These are phyloP conservation scores for Caenorhabditis tropicalis DNA, from an alignment of 1,140 invertebrate genomes.

Conservation along the genomic window DNA sequence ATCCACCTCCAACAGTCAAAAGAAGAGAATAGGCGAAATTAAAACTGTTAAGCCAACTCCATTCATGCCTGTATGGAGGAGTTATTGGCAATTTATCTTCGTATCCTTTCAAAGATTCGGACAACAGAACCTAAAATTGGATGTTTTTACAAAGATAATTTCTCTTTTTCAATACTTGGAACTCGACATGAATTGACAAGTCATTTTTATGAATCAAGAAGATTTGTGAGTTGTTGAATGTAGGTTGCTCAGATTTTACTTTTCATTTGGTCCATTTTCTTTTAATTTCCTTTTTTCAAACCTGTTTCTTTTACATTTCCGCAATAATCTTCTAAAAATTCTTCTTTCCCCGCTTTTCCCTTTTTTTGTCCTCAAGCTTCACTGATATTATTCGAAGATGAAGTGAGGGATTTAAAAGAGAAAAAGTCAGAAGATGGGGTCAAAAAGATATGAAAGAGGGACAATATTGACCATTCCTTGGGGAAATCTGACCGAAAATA, in stretches of 20 bases:
- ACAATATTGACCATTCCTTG: slow-evolving; percentile 21
- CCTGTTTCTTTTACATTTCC: background rate
- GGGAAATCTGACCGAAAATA: slow-evolving; percentile 34
- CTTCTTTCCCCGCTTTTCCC: background rate
- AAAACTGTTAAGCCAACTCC: slow-evolving; percentile 52
- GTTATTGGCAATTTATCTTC: slow-evolving; percentile 51
- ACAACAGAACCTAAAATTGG: slow-evolving; percentile 51
- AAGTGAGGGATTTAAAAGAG: background rate
- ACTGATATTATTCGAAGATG: slow-evolving; percentile 20
- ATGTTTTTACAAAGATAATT: too few species aligned
- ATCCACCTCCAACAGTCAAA: slow-evolving; percentile 52
- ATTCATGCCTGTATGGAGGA: slow-evolving; percentile 38
- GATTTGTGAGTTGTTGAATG: too few species aligned
- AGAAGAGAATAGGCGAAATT: slow-evolving; percentile 57
- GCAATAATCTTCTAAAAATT: background rate
- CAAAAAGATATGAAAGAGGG: slow-evolving; percentile 10
- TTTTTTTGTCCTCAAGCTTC: background rate
- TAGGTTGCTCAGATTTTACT: too few species aligned
- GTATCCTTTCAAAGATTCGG: slow-evolving; percentile 56
- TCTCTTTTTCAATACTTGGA: too few species aligned
- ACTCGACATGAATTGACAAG: too few species aligned
- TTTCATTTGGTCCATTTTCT: too few species aligned
- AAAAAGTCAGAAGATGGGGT: background rate
- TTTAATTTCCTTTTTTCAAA: background rate
- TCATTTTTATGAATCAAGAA: too few species aligned